These are phyloP conservation scores for Chlorops oryzae DNA, from an alignment of 1,140 invertebrate genomes.

Conservation along the genomic window DNA sequence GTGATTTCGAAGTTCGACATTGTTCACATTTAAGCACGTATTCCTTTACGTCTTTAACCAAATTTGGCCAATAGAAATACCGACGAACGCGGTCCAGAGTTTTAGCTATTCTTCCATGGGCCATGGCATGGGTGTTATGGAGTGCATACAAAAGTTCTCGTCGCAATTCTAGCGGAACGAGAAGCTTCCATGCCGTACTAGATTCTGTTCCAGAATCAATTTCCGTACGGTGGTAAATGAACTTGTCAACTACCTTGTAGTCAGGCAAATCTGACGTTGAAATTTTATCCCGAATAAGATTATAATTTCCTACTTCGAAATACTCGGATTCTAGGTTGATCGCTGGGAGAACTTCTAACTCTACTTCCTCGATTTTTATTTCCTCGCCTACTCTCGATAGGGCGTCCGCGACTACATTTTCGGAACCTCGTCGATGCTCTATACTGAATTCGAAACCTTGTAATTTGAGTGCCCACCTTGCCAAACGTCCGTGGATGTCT, in stretches of 20 bases:
- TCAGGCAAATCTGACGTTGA: too few relatives aligned
- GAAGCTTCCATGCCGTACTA: slow-evolving; percentile 17
- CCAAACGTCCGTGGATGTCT: slow-evolving; percentile 34
- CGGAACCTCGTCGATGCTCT: slow-evolving; percentile 29
- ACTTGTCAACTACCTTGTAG: too few relatives aligned
- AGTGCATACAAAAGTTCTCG: not conserved
- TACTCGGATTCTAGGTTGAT: too few relatives aligned
- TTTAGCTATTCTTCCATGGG: slow-evolving; percentile 14
- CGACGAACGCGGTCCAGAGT: slow-evolving; percentile 9
- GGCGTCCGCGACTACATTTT: slow-evolving; percentile 26
- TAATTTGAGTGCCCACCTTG: slow-evolving; percentile 29
- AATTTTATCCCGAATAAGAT: too few relatives aligned
- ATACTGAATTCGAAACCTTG: slow-evolving; percentile 32
- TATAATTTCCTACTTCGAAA: too few relatives aligned
- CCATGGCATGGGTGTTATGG: slow-evolving; percentile 6
- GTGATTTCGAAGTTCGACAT: slow-evolving; percentile 2
- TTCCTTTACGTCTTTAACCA: slow-evolving; percentile 1
- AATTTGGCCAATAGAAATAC: slow-evolving; percentile 8
- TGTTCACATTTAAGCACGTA: not conserved
- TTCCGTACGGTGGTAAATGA: too few relatives aligned
- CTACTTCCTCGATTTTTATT: too few relatives aligned
- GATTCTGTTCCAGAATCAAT: too few relatives aligned
- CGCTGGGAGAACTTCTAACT: too few relatives aligned
- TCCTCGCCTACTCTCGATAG: too few relatives aligned
- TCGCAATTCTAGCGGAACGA: slow-evolving; percentile 6